Conservation (phyloP, 2,797 vertebrate genomes). For the Synanceia verrucosa region DNA sequence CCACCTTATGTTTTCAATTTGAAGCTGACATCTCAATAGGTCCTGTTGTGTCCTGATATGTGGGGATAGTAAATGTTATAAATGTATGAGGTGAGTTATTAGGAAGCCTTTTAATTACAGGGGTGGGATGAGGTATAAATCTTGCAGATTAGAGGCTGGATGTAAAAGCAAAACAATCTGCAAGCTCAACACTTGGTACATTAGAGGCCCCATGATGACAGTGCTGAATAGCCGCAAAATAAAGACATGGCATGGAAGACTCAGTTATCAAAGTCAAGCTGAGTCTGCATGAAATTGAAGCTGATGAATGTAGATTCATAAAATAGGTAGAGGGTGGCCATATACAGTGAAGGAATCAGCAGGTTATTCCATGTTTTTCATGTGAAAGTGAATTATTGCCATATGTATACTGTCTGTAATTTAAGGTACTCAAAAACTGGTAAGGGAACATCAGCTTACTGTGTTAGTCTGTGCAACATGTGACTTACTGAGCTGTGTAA, state of each 20-base stretch:
- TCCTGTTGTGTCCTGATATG: constrained; percentile 75
- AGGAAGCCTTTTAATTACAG: constrained; percentile 81
- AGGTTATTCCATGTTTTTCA: constrained; percentile 1
- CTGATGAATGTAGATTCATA: constrained; percentile 42
- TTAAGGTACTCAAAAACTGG: background rate
- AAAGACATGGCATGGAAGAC: constrained; percentile 51
- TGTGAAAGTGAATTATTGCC: constrained; percentile 16
- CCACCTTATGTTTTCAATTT: constrained; percentile 76
- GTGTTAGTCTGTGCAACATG: background rate
- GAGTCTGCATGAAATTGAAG: constrained; percentile 41
- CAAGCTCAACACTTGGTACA: constrained; percentile 68
- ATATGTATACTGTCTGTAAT: background rate
- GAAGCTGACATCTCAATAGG: constrained; percentile 71
- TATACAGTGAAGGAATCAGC: background rate
- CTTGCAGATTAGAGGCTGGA: constrained; percentile 79
- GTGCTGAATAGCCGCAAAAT: constrained; percentile 52
- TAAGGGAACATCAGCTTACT: background rate
- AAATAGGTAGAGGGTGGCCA: constrained; percentile 13
- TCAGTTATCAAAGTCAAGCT: constrained; percentile 46
- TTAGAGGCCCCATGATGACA: constrained; percentile 57
- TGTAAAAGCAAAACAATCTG: constrained; percentile 75
- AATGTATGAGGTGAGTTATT: constrained; percentile 81
- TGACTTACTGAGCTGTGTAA: background rate
- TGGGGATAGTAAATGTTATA: constrained; percentile 76
- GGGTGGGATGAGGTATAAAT: constrained; percentile 76